Evolutionary conservation across 1,140 invertebrate species (phyloP).

Genomic region (Drosophila orosa): DNA sequence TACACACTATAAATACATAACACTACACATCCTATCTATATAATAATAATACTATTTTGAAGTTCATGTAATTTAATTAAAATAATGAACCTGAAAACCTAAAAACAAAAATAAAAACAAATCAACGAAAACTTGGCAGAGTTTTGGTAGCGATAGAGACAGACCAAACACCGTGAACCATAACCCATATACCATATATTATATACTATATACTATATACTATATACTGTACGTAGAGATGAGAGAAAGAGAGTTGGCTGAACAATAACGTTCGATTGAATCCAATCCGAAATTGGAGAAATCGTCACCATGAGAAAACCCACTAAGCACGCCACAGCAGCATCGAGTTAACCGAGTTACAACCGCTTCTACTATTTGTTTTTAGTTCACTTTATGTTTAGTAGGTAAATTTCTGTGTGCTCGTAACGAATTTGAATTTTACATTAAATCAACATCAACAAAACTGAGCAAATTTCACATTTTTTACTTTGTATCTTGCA

Average conservation of each 20-base stretch:
- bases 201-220: slow-evolving; percentile 8
- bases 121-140: slow-evolving; percentile 55
- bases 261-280: slow-evolving; percentile 31
- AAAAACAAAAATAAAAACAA: slow-evolving; percentile 58
- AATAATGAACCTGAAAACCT: slow-evolving; percentile 79
- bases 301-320: slow-evolving; percentile 36
- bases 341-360: slow-evolving; percentile 71
- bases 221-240: slow-evolving; percentile 34
- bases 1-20: slow-evolving; percentile 79
- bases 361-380: slow-evolving; percentile 65
- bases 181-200: slow-evolving; percentile 10
- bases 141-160: slow-evolving; percentile 44
- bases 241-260: slow-evolving; percentile 65
- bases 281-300: slow-evolving; percentile 30
- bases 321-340: slow-evolving; percentile 52
- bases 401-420: slow-evolving; percentile 82
- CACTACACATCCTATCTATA: slow-evolving; percentile 81
- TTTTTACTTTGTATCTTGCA: slow-evolving; percentile 82
- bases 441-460: slow-evolving; percentile 74
- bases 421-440: slow-evolving; percentile 78
- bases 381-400: slow-evolving; percentile 82
- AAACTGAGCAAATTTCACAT: slow-evolving; percentile 79
- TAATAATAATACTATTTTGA: slow-evolving; percentile 82
- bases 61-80: slow-evolving; percentile 83
- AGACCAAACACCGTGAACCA: background rate